Conservation (phyloP, 2,113 vertebrate genomes). For the Smithornis capensis region DNA sequence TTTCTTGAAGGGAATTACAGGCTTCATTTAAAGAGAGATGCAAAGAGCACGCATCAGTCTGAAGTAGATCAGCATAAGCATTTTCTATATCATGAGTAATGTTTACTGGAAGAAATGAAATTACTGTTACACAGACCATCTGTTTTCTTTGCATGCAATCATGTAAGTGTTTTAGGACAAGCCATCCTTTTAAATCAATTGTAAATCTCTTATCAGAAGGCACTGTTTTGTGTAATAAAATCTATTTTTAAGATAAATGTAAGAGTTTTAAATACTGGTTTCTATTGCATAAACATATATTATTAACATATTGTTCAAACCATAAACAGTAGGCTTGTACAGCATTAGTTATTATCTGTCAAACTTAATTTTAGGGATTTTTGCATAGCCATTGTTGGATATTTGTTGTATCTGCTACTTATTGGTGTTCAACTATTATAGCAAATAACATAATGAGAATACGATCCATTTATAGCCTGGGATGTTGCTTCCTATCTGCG, state of each 20-base stretch:
- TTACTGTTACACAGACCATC: slow-evolving; percentile 64
- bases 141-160: slow-evolving; percentile 68
- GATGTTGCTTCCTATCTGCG: neutral
- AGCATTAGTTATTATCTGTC: neutral
- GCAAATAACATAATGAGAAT: neutral
- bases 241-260: slow-evolving; percentile 40
- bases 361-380: slow-evolving; percentile 22
- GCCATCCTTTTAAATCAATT: slow-evolving; percentile 63
- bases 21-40: slow-evolving; percentile 46
- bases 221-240: slow-evolving; percentile 48
- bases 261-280: slow-evolving; percentile 36
- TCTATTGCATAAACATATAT: slow-evolving; percentile 1
- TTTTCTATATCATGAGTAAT: slow-evolving; percentile 66
- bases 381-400: neutral
- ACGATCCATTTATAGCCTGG: neutral
- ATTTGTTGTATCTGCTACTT: neutral
- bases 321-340: neutral
- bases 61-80: slow-evolving; percentile 52
- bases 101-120: slow-evolving; percentile 69
- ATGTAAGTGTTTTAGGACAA: slow-evolving; percentile 66
- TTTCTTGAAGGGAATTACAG: slow-evolving; percentile 51
- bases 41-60: slow-evolving; percentile 36
- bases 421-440: neutral
- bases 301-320: neutral
- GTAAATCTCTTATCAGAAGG: slow-evolving; percentile 33